Percentiles rank a stretch among this genome's conserved stretches.
Evolutionary conservation across 2,797 vertebrate genomes (phyloP).

Genomic region (Pyrocephalus nanus): DNA sequence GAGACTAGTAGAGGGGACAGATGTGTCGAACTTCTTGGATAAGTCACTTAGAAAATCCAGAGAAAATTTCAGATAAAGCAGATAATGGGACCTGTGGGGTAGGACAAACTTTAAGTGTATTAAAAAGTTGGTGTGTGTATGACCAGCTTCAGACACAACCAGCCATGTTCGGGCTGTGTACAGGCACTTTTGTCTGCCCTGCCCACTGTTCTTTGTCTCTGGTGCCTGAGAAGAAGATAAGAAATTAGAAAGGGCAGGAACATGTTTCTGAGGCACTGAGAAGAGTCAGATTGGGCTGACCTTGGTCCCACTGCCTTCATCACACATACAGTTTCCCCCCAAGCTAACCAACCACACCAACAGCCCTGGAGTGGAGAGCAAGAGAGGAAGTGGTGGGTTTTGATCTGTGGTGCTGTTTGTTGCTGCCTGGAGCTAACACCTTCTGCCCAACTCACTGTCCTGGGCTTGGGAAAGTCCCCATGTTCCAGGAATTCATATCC

Average conservation of each 20-base stretch:
- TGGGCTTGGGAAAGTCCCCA: background rate
- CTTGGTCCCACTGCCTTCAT: background rate
- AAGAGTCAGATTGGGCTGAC: background rate
- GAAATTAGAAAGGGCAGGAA: background rate
- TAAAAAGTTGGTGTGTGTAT: background rate
- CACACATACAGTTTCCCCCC: background rate
- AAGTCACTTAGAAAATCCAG: background rate
- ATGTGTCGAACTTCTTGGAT: background rate
- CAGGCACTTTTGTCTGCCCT: background rate
- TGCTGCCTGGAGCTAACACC: background rate
- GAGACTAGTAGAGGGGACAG: background rate
- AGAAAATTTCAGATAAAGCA: background rate
- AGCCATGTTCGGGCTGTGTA: background rate
- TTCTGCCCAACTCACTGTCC: background rate
- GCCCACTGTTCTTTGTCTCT: background rate
- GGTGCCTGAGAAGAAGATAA: background rate
- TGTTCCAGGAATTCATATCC: background rate
- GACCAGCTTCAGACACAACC: background rate
- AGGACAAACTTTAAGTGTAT: background rate
- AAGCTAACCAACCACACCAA: background rate
- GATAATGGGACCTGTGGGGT: background rate
- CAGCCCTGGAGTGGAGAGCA: background rate
- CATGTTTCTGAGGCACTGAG: background rate
- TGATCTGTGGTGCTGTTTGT: background rate
- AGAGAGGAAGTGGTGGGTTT: background rate